Evolutionary conservation across 2,113 vertebrate genomes (phyloP).

Genomic region (Siniperca chuatsi): DNA sequence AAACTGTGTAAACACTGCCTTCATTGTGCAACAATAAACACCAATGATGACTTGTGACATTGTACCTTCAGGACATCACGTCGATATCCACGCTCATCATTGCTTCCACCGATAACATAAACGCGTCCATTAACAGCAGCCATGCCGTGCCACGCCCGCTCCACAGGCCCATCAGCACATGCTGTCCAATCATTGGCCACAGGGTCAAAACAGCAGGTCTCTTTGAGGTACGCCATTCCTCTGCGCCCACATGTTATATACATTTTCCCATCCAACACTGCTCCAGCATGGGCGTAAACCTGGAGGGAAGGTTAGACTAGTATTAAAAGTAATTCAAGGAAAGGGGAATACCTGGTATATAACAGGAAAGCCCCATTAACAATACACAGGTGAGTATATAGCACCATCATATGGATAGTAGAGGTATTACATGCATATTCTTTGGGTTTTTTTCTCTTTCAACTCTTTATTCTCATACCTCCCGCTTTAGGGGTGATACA

Average conservation of each 20-base stretch:
- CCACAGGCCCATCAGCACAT: constrained; percentile 89
- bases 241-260: constrained; percentile 93
- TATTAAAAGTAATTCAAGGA: background rate
- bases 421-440: constrained; percentile 11
- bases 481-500: constrained; percentile 89
- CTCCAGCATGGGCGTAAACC: constrained; percentile 95
- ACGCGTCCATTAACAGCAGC: constrained; percentile 87
- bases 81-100: constrained; percentile 90
- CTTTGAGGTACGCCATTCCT: constrained; percentile 89
- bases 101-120: constrained; percentile 96
- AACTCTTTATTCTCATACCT: constrained; percentile 78
- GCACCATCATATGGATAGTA: constrained; percentile 56
- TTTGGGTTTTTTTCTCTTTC: background rate
- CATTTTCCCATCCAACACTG: constrained; percentile 90
- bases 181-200: constrained; percentile 85
- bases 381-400: constrained; percentile 2
- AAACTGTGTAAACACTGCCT: background rate
- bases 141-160: constrained; percentile 95
- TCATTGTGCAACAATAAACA: background rate
- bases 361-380: background rate
- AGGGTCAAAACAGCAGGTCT: constrained; percentile 92
- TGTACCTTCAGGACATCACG: constrained; percentile 93
- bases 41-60: background rate
- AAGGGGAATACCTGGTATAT: background rate
- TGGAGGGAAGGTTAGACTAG: constrained; percentile 59